Evolutionary conservation across 2,888 invertebrate genomes (phyloP).

Genomic region (Drosophila tanythrix): DNA sequence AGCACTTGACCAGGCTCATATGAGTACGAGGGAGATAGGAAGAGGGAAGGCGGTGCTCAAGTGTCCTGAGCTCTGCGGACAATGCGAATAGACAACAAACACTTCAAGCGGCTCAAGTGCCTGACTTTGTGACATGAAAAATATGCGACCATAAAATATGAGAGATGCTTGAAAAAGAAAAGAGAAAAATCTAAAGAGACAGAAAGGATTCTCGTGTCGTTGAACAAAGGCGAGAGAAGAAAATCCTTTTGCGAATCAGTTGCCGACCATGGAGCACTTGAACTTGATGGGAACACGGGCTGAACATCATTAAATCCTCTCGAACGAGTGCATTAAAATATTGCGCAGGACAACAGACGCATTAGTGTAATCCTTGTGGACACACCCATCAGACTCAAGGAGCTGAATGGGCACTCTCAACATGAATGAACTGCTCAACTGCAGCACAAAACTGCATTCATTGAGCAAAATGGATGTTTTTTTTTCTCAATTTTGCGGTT

Average conservation of each 20-base stretch:
- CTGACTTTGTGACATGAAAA: constrained; percentile 65
- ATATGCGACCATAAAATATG: constrained; percentile 64
- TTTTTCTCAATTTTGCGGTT: constrained; percentile 18
- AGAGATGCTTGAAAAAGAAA: constrained; percentile 61
- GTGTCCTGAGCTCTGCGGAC: constrained; percentile 40
- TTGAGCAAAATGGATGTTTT: constrained; percentile 41
- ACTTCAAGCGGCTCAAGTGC: constrained; percentile 75
- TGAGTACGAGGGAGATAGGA: neutral
- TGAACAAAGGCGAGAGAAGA: constrained; percentile 26
- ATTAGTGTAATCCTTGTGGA: constrained; percentile 76
- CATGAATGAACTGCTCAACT: constrained; percentile 52
- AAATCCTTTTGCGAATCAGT: constrained; percentile 78
- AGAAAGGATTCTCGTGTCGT: constrained; percentile 68
- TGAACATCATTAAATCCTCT: constrained; percentile 81
- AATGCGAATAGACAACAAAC: constrained; percentile 63
- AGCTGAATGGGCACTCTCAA: constrained; percentile 43
- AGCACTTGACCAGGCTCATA: constrained; percentile 50
- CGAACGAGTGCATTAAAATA: constrained; percentile 67
- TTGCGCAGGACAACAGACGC: constrained; percentile 68
- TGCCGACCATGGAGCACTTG: constrained; percentile 66
- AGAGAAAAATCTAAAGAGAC: neutral
- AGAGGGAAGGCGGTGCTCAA: constrained; percentile 30
- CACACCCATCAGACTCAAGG: constrained; percentile 60
- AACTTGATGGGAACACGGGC: constrained; percentile 69
- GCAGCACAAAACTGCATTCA: constrained; percentile 50